Evolutionary conservation across 1,140 invertebrate genomes (phyloP).

Genomic region (Forficula auricularia): DNA sequence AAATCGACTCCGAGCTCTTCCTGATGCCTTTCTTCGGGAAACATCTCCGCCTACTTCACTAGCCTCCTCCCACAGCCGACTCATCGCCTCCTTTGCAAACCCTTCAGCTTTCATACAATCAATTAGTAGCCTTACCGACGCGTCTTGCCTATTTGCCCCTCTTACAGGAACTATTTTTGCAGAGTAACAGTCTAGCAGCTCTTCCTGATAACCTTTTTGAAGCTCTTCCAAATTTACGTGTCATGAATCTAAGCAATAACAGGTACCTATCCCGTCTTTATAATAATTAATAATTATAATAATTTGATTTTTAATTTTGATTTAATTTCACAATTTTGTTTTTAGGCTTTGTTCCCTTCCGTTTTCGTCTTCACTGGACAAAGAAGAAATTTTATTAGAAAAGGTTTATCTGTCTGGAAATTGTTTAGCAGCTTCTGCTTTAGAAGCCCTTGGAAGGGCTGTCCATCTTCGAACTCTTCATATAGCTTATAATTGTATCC

Average conservation of each 20-base stretch:
- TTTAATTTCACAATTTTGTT: neutral
- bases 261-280: neutral
- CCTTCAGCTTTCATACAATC: conserved; percentile 57
- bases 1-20: conserved; percentile 47
- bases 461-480: conserved; percentile 48
- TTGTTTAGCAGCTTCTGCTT: conserved; percentile 50
- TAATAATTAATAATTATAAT: neutral
- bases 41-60: conserved; percentile 43
- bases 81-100: conserved; percentile 40
- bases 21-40: conserved; percentile 52
- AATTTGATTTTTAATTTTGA: too few species aligned
- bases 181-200: conserved; percentile 54
- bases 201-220: conserved; percentile 58
- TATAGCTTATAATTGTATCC: conserved; percentile 56
- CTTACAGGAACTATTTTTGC: conserved; percentile 49
- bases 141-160: conserved; percentile 29
- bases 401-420: conserved; percentile 59
- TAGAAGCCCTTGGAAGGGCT: conserved; percentile 48
- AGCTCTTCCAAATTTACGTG: conserved; percentile 26
- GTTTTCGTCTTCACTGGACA: too few species aligned
- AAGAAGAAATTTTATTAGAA: conserved; percentile 29
- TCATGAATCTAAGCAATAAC: conserved; percentile 64
- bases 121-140: conserved; percentile 47
- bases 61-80: too few species aligned
- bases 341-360: neutral